Base-by-base conservation (phyloP, 2,113 vertebrate genomes). In the Sarotherodon lohbergeri region DNA sequence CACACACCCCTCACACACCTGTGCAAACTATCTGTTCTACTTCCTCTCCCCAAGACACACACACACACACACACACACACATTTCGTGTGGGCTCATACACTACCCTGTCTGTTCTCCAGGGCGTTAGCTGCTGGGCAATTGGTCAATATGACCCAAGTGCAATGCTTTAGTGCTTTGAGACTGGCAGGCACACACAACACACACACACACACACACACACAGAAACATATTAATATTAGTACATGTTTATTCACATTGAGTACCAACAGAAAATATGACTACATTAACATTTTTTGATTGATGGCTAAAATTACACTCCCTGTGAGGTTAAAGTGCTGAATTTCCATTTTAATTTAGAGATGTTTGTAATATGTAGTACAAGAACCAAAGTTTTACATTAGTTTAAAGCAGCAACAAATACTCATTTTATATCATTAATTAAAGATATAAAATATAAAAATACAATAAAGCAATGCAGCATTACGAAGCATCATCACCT, bases 71-170 rank as follows among this genome's bases (percentile, higher is more conserved):
- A 90, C 68, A 78, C 46, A 48, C 32, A 32, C 32, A 32, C 32
- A 34, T 32, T 32, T 32, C 92, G 91, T 93, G 88, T 82, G 71
- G 82, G 63, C 83, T 89, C 46, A 56, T 14, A 95, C 94, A 95
- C 86, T 94, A 92, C 68, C 83, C 79, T 7, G 90, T 94, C 94
- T 95, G 95, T 96, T 94, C 93, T 92, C 78, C 79, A 55, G 93
- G 94, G 92, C 73, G 90, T 94, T 90, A 90, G 90, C 90, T 68
- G 22, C 85, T 90, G 82, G 88, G 91, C 86, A 90, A 88, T 85
- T 80, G 80, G 82, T 85, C 86, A 92, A 52, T 91, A 90, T 95
- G 90, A 90, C 91, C 81, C 84, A 89, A 89, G 91, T 83, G 83
- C 85, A 89, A 88, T 83, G 78, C 86, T 85, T 86, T 78, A 80